A percentile compares a stretch with the other conserved stretches of the same genome.
Conservation (phyloP, 1,140 invertebrate genomes). For the Drosophila quadrilineata region DNA sequence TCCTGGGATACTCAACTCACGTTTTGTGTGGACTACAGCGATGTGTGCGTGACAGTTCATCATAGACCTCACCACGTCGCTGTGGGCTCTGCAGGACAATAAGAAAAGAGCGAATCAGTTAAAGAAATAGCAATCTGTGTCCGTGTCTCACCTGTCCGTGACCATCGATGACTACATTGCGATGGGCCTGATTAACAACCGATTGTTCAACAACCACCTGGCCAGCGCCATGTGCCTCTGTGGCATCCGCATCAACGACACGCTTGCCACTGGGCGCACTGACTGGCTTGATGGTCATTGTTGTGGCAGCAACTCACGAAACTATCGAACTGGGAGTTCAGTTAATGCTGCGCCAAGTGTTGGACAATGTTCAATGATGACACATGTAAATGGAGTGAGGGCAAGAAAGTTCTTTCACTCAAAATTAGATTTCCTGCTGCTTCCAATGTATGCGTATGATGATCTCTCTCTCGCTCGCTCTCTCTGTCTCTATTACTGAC, state of each 20-base stretch:
- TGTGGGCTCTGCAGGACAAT: conserved; percentile 67
- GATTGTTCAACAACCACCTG: conserved; percentile 66
- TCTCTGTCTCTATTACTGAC: no score
- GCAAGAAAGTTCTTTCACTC: no score
- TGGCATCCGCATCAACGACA: conserved; percentile 57
- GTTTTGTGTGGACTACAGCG: conserved; percentile 78
- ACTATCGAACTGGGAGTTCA: conserved; percentile 7
- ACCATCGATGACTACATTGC: conserved; percentile 64
- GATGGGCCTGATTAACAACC: conserved; percentile 62
- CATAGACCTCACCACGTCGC: conserved; percentile 71
- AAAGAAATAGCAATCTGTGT: not conserved
- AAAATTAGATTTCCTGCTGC: conserved; percentile 53
- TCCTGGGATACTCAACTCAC: no score
- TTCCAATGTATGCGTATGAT: conserved; percentile 16
- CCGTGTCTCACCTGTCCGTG: conserved; percentile 50
- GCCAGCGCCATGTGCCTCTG: conserved; percentile 52
- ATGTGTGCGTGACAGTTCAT: conserved; percentile 71
- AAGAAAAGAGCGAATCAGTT: not conserved
- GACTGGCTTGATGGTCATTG: conserved; percentile 76
- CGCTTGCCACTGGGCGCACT: conserved; percentile 67
- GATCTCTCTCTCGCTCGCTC: no score
- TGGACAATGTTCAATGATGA: conserved; percentile 10
- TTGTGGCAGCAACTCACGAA: conserved; percentile 10
- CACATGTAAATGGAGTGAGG: conserved; percentile 20
- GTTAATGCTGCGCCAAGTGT: not conserved